A percentile compares a stretch with the other conserved stretches of the same genome.
These are phyloP conservation scores for Lissonota sp. DNA, from an alignment of 2,888 invertebrate genomes.

Conservation along the genomic window DNA sequence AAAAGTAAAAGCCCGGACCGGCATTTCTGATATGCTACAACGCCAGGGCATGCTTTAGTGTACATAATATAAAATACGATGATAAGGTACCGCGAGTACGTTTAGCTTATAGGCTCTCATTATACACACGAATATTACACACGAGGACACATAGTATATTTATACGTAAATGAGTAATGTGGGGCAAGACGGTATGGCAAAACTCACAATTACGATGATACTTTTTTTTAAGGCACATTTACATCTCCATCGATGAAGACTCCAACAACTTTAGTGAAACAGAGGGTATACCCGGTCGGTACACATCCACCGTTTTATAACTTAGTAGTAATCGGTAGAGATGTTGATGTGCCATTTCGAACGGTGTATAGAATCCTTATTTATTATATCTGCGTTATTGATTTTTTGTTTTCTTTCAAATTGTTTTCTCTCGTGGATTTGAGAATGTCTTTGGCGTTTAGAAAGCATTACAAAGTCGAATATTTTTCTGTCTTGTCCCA, in stretches of 20 bases:
- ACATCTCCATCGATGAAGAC: no score
- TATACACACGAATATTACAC: constrained; percentile 34
- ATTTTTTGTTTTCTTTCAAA: no score
- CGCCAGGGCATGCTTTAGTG: constrained; percentile 50
- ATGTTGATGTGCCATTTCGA: no score
- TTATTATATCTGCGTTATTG: no score
- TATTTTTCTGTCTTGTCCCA: constrained; percentile 43
- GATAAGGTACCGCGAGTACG: constrained; percentile 55
- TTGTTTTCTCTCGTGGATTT: no score
- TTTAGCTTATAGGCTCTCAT: constrained; percentile 56
- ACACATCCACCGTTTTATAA: no score
- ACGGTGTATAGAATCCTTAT: no score
- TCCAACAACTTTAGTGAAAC: no score
- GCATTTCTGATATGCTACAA: constrained; percentile 29
- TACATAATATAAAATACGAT: constrained; percentile 57
- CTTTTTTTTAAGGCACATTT: background rate
- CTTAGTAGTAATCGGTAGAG: no score
- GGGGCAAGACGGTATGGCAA: constrained; percentile 28
- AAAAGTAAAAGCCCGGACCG: constrained; percentile 9
- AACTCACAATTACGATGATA: background rate
- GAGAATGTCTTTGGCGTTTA: no score
- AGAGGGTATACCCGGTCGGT: no score
- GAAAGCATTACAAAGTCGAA: no score
- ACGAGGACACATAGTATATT: constrained; percentile 39
- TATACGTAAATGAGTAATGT: constrained; percentile 24